Base-by-base conservation (phyloP, 2,797 vertebrate genomes). In the Halcyon leucocephala region DNA sequence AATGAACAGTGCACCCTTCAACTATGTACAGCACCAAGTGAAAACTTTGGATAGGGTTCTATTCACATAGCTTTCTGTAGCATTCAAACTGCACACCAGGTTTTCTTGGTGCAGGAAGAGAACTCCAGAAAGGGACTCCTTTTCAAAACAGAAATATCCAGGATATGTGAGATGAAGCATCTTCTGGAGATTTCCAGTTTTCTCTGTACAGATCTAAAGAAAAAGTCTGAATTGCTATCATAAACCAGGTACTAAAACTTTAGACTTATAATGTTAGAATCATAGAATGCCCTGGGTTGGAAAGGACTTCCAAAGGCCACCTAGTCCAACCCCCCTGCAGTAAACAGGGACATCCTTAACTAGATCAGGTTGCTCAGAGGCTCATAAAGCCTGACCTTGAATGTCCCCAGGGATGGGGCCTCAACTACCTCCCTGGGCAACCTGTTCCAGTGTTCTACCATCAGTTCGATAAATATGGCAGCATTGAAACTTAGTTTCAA, bases 161-260 rank as follows among this genome's bases (percentile, higher is more conserved):
- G 24, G 9, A 19, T 6, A 54, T 17, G 13, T 33, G 13, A 66
- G 17, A 41, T 39, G 42, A 49, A 29, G 15, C 13, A 49, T n/a
- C 37, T 55, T 18, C 21, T 7, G 15, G 7, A 55, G 11, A 1
- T 42, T 79, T 1, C 0, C 4, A 39, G 4, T n/a, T 66, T 67
- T 46, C 58, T 71, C 28, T 44, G 6, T 64, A 18, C 52, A 78
- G 14, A 92, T 2, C 7, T 46, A 66, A 28, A n/a, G 11, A 54
- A 22, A 72, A 72, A 83, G 24, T 24, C 24, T 37, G 21, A 7
- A 42, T n/a, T 48, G 22, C 22, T 29, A 5, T 70, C 57, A 17
- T 60, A 61, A 61, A 81, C 8, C 25, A 66, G n/a, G 10, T 55
- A 48, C 9, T 65, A 65, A 60, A 54, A 64, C 10, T 37, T 14